Base-by-base conservation (phyloP, 2,888 invertebrate genomes). In the Pollenia angustigena region DNA sequence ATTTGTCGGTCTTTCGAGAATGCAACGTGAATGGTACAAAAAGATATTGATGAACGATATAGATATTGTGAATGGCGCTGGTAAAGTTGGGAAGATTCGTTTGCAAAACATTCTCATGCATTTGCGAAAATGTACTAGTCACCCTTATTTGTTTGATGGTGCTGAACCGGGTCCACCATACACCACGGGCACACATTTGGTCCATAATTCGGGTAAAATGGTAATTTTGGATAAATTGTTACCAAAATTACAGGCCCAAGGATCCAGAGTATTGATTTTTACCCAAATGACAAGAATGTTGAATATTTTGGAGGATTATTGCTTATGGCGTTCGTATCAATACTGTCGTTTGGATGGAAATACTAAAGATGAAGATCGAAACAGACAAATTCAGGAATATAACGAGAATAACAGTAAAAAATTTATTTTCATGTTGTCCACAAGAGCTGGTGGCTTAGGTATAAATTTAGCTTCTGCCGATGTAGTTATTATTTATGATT, bases 21-120 rank as follows among this genome's bases (percentile, higher is more conserved):
- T 99, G 99, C 99, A 99, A 93, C 95, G 99, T 85, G 99, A 99
- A 92, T 99, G 98, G 99, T 99, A 99, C 93, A 99, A 99, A 0
- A 99, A 98, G 93, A 97, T 99, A 42, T 93, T 99, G 62, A 97
- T 99, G 97, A 99, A 99, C 93, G 99, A 99, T 91, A 99, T 99
- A 91, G 99, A 99, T 93, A 95, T 99, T 76, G 95, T 99, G 0
- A 99, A 99, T 92, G 99, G 99, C 0, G 99, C 99, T 12, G 99
- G 99, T 0, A 98, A 98, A 92, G 96, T 98, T 12, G 99, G 99
- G 91, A 99, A 99, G 92, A 98, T 99, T 98, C 95, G 99, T 12
- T 94, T 99, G 68, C 98, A 99, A 92, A 99, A 99, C 92, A 99
- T 99, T 94, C 95, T 99, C 40, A 99, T 99, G 99, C 99, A 99